Evolutionary conservation across 2,113 vertebrate genomes (phyloP).

Genomic region (Gorsachius goisagi): DNA sequence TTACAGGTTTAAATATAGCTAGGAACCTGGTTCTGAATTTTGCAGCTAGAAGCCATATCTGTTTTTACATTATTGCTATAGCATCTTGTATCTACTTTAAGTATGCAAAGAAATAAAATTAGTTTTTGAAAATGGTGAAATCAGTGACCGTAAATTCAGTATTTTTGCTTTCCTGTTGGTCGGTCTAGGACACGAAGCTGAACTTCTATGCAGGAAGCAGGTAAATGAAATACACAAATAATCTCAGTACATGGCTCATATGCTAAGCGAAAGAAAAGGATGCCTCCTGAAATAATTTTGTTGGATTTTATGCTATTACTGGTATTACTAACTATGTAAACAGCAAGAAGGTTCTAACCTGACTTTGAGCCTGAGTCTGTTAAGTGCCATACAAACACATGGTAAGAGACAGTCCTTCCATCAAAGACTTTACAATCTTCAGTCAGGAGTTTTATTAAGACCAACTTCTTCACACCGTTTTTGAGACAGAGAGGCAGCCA

Average conservation of each 20-base stretch:
- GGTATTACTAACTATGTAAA: not conserved
- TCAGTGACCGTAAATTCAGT: not conserved
- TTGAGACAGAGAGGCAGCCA: conserved; percentile 52
- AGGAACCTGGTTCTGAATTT: not conserved
- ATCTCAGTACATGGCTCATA: not conserved
- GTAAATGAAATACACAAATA: not conserved
- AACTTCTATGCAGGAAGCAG: not conserved
- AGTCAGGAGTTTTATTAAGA: conserved; percentile 31
- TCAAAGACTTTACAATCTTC: conserved; percentile 32
- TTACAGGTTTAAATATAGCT: not conserved
- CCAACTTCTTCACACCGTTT: conserved; percentile 24
- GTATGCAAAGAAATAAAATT: not conserved
- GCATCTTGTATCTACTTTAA: not conserved
- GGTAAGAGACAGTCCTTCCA: not conserved
- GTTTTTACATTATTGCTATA: not conserved
- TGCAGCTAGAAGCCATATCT: not conserved
- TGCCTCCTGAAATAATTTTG: not conserved
- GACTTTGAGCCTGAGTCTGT: not conserved
- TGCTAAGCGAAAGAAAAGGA: not conserved
- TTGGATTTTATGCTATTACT: not conserved
- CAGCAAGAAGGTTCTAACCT: not conserved
- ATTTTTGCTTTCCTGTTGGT: not conserved
- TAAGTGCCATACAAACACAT: not conserved
- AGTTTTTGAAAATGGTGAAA: not conserved
- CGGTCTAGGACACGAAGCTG: not conserved